Conservation (phyloP, 2,888 invertebrate genomes). For the Oligia strigilis region DNA sequence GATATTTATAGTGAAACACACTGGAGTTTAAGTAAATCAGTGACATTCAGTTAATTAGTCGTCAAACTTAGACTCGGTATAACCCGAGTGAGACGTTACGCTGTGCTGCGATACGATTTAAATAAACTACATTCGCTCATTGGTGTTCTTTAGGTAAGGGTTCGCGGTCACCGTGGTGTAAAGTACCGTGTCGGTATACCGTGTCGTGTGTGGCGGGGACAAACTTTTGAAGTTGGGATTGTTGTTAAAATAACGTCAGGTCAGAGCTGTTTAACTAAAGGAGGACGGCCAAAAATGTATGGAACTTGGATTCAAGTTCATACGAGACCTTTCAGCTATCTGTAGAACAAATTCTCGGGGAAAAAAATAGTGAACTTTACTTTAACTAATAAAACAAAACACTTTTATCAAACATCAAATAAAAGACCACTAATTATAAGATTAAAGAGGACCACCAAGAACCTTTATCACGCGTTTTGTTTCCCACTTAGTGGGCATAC, state of each 20-base stretch:
- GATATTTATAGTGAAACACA: slow-evolving; percentile 23
- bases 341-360: neutral
- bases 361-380: too few species aligned
- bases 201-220: neutral
- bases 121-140: slow-evolving; percentile 54
- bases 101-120: slow-evolving; percentile 46
- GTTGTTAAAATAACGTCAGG: neutral
- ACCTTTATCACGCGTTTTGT: neutral
- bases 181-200: slow-evolving; percentile 10
- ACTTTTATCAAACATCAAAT: neutral
- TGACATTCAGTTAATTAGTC: slow-evolving; percentile 44
- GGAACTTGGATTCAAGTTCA: neutral
- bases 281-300: neutral
- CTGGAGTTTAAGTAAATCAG: slow-evolving; percentile 26
- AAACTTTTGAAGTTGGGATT: slow-evolving; percentile 13
- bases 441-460: neutral
- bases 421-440: neutral
- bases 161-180: slow-evolving; percentile 19
- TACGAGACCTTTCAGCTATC: neutral
- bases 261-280: neutral
- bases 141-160: slow-evolving; percentile 41
- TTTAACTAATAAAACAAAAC: neutral
- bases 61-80: slow-evolving; percentile 40
- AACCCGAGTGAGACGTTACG: slow-evolving; percentile 28
- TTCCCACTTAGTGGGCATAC: neutral